phyloP scores from a whole-genome alignment of 2,113 vertebrate species.

The Melospiza georgiana region DNA sequence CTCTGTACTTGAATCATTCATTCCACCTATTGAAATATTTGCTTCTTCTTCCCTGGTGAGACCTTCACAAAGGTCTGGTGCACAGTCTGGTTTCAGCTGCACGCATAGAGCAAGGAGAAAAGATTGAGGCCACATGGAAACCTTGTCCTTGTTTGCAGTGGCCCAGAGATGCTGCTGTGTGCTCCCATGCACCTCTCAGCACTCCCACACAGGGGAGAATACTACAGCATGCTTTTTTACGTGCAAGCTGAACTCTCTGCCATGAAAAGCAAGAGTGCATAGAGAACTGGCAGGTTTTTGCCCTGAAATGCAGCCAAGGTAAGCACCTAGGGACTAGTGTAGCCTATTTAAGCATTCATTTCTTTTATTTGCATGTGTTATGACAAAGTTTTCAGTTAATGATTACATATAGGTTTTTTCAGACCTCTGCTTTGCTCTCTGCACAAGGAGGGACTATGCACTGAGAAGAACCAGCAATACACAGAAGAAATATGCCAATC shows the following conservation, averaged over 20 bases:
- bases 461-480: neutral
- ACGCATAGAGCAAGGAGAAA: accelerated
- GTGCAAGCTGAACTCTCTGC: neutral
- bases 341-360: neutral
- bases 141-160: neutral
- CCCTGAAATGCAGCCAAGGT: neutral
- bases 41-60: neutral
- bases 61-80: neutral
- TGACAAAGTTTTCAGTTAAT: neutral
- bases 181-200: neutral
- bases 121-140: accelerated
- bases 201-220: accelerated
- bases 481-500: neutral
- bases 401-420: neutral
- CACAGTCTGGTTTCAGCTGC: neutral
- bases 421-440: neutral
- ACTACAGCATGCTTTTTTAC: accelerated
- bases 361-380: neutral
- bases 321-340: neutral
- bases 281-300: neutral
- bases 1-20: neutral
- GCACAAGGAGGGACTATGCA: neutral
- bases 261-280: neutral
- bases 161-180: neutral
- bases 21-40: neutral